Evolutionary conservation across 2,113 vertebrate species (phyloP).

Genomic region (Thymallus thymallus): DNA sequence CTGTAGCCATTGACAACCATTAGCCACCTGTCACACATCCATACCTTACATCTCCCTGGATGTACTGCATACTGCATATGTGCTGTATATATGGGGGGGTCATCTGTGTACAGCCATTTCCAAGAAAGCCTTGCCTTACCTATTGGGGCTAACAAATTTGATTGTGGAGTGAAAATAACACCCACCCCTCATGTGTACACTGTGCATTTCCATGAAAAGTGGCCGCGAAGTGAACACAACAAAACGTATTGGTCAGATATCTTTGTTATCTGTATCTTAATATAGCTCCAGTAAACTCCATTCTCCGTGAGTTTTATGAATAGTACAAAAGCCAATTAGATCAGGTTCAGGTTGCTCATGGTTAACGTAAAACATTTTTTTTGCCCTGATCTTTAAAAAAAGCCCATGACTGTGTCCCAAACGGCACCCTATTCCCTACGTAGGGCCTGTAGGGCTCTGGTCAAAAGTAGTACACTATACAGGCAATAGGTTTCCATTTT

Average conservation of each 20-base stretch:
- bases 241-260: background rate
- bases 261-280: background rate
- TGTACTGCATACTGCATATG: background rate
- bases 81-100: background rate
- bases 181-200: too few relatives aligned
- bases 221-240: background rate
- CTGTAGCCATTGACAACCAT: background rate
- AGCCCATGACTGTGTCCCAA: background rate
- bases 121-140: background rate
- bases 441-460: too few relatives aligned
- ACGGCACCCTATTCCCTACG: too few relatives aligned
- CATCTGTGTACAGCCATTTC: background rate
- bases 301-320: background rate
- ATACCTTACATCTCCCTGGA: slow-evolving; percentile 9
- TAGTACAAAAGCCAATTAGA: background rate
- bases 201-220: background rate
- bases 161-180: background rate
- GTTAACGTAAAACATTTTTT: too few relatives aligned
- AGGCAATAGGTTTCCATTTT: too few relatives aligned
- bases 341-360: background rate
- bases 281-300: background rate
- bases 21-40: slow-evolving; percentile 25
- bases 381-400: background rate
- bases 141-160: background rate
- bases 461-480: too few relatives aligned